Evolutionary conservation across 2,888 invertebrate species (phyloP).

Genomic region (Amblyteles armatorius): DNA sequence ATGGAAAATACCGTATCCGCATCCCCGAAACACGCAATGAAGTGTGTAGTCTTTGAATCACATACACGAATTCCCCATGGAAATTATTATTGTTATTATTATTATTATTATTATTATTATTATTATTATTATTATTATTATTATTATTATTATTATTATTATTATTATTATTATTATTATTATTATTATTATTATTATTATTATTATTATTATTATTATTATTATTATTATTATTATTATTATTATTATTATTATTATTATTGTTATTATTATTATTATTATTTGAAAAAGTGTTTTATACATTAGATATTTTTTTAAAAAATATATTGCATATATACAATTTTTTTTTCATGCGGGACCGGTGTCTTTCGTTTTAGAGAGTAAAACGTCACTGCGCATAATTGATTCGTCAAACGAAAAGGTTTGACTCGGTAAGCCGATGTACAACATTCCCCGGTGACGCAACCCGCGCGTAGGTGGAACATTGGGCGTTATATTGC

Average conservation of each 20-base stretch:
- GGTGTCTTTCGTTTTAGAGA: background rate
- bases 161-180: background rate
- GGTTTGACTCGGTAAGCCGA: background rate
- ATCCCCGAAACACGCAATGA: constrained; percentile 14
- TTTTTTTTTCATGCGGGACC: no score
- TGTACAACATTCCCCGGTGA: constrained; percentile 20
- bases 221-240: no score
- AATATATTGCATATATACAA: no score
- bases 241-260: no score
- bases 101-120: background rate
- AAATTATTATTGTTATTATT: background rate
- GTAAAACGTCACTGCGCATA: constrained; percentile 18
- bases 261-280: no score
- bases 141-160: no score
- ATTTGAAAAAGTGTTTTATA: background rate
- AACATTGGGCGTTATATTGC: constrained; percentile 16
- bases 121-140: no score
- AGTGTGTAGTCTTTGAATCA: constrained; percentile 27
- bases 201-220: no score
- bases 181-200: no score
- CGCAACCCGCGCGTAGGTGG: constrained; percentile 33
- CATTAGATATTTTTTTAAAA: no score
- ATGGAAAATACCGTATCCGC: constrained; percentile 18
- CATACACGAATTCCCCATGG: background rate
- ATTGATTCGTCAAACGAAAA: constrained; percentile 45